Evolutionary conservation across 2,888 invertebrate genomes (phyloP), one percentile per base, ranked within the genome.

Genomic region (Trachelus troglodyta): DNA sequence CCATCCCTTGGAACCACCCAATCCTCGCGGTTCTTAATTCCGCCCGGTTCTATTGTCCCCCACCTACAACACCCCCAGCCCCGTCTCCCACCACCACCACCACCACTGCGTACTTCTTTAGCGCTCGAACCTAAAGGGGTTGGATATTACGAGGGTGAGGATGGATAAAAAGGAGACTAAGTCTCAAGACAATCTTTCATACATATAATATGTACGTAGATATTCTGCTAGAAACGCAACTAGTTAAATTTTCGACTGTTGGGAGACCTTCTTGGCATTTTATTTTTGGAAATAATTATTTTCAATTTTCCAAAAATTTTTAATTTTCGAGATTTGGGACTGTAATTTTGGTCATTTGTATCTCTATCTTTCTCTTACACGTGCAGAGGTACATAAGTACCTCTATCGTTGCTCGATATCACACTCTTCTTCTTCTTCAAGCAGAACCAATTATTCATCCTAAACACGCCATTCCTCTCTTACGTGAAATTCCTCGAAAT

Each of bases 21-120:
- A 31, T 73, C 75, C 73, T 33, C 74, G 79, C 81, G 79, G 81
- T 85, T 85, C 86, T 88, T 88, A 87, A 88, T 87, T 88, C 85
- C 82, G 82, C 83, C 80, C 80, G 76, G 79, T 81, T 85, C 83
- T 83, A 80, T 84, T 84, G 83, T 85, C 83, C 74, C 37, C 80
- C 77, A 75, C 69, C 77, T 73, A 77, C 76, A 73, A 35, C 35
- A 11, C 34, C 35, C 35, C 35, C 35, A 35, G 35, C 33, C 74
- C 74, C 82, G 69, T 75, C 79, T 68, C 37, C 37, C 37, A 37
- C 71, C 12, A 4, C 33, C 78, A 78, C 77, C 79, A 78, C 77
- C 79, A 77, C 79, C 82, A 78, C 79, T 23, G 56, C 9, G 23
- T 56, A 23, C 56, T 56, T 56, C 56, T 56, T 56, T 56, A 9